A percentile compares a stretch with the other conserved stretches of the same genome.
Evolutionary conservation across 2,888 invertebrate species (phyloP).

Genomic region (Zygothrica quintamaculata): DNA sequence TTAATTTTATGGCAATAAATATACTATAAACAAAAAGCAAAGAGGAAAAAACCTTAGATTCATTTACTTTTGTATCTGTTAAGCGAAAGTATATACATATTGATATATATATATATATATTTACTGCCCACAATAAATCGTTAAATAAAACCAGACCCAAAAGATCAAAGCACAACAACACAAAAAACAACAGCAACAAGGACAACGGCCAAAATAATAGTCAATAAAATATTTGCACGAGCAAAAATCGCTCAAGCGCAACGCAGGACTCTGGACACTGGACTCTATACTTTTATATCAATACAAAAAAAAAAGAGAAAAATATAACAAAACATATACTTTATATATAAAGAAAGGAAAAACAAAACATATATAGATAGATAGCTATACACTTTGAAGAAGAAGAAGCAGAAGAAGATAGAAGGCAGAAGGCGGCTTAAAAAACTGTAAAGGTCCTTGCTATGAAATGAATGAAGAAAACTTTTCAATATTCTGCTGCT

Average conservation of each 20-base stretch:
- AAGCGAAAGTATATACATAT: constrained; percentile 14
- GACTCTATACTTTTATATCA: constrained; percentile 53
- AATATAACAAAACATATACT: constrained; percentile 1
- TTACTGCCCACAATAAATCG: constrained; percentile 38
- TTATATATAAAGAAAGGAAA: constrained; percentile 1
- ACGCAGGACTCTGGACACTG: constrained; percentile 34
- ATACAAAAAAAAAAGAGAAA: constrained; percentile 25
- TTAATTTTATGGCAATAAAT: too few relatives aligned
- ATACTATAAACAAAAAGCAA: too few relatives aligned
- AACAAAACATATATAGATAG: neutral
- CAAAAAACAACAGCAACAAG: constrained; percentile 23
- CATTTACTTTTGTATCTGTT: too few relatives aligned
- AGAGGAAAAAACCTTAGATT: too few relatives aligned
- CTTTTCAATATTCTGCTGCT: constrained; percentile 43
- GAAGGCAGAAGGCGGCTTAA: neutral
- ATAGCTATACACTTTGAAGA: neutral
- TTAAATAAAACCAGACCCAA: constrained; percentile 37
- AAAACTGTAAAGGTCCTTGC: constrained; percentile 40
- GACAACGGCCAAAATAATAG: constrained; percentile 61
- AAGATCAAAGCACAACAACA: constrained; percentile 8
- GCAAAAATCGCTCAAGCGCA: constrained; percentile 69
- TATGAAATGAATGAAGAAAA: constrained; percentile 60
- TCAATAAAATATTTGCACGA: constrained; percentile 76
- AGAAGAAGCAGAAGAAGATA: too few relatives aligned
- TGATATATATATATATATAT: neutral